Evolutionary conservation across 2,113 vertebrate genomes (phyloP).

Genomic region (Anarrhichthys ocellatus): DNA sequence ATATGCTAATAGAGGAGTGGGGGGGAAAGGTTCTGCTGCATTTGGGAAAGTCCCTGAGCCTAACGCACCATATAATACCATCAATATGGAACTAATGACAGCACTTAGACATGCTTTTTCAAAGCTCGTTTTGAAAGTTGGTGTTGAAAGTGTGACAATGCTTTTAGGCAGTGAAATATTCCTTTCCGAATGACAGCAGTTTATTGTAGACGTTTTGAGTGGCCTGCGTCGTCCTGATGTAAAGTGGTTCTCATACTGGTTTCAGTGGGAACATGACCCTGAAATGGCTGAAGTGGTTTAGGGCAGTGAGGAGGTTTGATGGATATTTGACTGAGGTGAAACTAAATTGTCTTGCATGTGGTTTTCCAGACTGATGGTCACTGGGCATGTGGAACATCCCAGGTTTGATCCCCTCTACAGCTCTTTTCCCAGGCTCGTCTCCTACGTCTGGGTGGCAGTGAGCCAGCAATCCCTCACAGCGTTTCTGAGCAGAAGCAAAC

Average conservation of each 20-base stretch:
- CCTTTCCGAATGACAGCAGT: constrained; percentile 48
- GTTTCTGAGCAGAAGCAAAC: constrained; percentile 30
- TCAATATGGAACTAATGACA: constrained; percentile 75
- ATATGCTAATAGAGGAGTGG: constrained; percentile 70
- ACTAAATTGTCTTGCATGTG: constrained; percentile 48
- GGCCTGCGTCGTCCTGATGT: constrained; percentile 17
- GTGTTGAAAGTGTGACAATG: constrained; percentile 66
- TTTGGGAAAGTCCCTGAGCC: constrained; percentile 72
- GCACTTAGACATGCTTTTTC: constrained; percentile 62
- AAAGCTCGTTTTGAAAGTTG: constrained; percentile 51
- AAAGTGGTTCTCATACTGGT: constrained; percentile 50
- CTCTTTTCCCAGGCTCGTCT: constrained; percentile 51
- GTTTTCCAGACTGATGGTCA: constrained; percentile 33
- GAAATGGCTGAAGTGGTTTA: constrained; percentile 37
- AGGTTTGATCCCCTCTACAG: constrained; percentile 21
- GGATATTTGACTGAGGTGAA: constrained; percentile 40
- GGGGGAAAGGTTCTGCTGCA: constrained; percentile 55
- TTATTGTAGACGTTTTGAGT: constrained; percentile 53
- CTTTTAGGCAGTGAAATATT: constrained; percentile 67
- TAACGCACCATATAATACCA: constrained; percentile 69
- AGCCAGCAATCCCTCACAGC: constrained; percentile 15
- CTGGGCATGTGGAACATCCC: constrained; percentile 40
- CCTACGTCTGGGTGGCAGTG: constrained; percentile 23
- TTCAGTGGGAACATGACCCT: constrained; percentile 64
- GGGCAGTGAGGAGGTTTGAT: constrained; percentile 12